Evolutionary conservation across 2,113 vertebrate genomes (phyloP), one percentile per base, ranked within the genome.

Genomic region (Vulpes lagopus): DNA sequence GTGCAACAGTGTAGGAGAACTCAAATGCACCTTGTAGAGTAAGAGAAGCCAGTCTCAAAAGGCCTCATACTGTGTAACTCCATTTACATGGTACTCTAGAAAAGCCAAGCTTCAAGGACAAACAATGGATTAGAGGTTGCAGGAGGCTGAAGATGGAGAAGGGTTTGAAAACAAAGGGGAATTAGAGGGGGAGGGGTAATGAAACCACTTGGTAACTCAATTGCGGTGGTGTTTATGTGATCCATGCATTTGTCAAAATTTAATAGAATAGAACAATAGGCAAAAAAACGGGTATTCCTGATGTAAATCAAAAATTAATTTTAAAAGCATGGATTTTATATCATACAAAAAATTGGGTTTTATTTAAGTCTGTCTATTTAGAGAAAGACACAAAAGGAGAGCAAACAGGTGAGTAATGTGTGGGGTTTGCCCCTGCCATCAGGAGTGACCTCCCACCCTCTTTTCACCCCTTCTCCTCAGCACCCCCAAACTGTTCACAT

Each of bases 301-400:
- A 76, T 83, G 15, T 32, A 94, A 88, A 76, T 53, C 1, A 67
- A 81, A 88, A 91, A 76, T 51, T 94, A 59, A 85, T 35, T 69
- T 59, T 69, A 38, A 91, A 91, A 85, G 14, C 17, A 23, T 73
- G 30, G 49, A 4, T 65, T 94, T 59, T 32, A 35, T 81, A 82
- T 74, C 60, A 92, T 64, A 81, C 88, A 43, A 53, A 74, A 27
- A 67, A 81, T 17, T 5, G 0, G 23, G 53, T 67, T 93, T 51
- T 43, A 78, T 57, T 64, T 80, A 95, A 81, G 64, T 74, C 89
- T 84, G 11, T 89, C 57, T 32, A 53, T 38, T 89, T 64, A 35
- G 53, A 89, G 38, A 78, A 83, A 95, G 12, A 59, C 11, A 16
- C 16, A 32, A 19, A 35, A 15, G 23, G 3, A 30, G 49, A 65